Conservation (phyloP, 1,140 invertebrate genomes). For the Aphis gossypii region DNA sequence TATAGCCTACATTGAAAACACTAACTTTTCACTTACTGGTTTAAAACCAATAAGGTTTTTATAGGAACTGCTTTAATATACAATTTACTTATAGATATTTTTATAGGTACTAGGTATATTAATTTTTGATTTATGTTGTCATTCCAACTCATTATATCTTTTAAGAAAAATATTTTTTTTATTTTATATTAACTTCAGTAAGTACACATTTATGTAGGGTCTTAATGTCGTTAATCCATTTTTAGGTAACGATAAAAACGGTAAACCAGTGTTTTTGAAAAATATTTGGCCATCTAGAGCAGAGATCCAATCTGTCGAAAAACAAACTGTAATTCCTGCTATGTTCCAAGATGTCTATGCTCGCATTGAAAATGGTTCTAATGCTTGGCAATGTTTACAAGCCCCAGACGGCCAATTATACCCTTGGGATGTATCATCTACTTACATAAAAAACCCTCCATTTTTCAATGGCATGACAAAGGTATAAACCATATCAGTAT, state of each 20-base stretch:
- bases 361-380: conserved; percentile 85
- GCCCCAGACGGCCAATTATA: conserved; percentile 86
- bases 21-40: too few relatives aligned
- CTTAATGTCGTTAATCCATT: conserved; percentile 56
- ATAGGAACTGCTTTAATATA: too few relatives aligned
- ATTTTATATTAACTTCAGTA: neutral
- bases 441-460: conserved; percentile 97
- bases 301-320: conserved; percentile 91
- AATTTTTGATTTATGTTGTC: too few relatives aligned
- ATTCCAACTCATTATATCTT: too few relatives aligned
- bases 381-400: conserved; percentile 83
- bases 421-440: conserved; percentile 89
- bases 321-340: conserved; percentile 89
- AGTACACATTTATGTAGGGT: neutral
- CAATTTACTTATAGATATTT: too few relatives aligned
- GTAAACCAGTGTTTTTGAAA: conserved; percentile 79
- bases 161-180: neutral
- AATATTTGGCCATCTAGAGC: conserved; percentile 96
- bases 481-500: conserved; percentile 64
- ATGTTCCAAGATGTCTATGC: conserved; percentile 97
- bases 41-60: too few relatives aligned
- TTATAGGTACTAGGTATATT: too few relatives aligned
- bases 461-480: conserved; percentile 90
- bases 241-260: conserved; percentile 74
- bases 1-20: too few relatives aligned